Evolutionary conservation across 2,113 vertebrate genomes (phyloP).

Genomic region (Nyctereutes procyonoides): DNA sequence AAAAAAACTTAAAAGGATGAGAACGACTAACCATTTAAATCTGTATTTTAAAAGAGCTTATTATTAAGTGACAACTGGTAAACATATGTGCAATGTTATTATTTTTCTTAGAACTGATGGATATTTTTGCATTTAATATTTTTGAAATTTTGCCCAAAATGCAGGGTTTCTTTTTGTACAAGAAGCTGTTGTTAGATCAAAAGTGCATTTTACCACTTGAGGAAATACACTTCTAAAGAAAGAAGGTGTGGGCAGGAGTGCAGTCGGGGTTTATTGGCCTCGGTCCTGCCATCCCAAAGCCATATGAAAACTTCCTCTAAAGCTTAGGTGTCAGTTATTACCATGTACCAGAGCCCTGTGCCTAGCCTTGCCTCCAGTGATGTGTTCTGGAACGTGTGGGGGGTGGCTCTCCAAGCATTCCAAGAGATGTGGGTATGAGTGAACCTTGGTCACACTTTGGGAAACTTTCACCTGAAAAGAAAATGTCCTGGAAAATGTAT

Average conservation of each 20-base stretch:
- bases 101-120: constrained; percentile 8
- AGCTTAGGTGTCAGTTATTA: neutral
- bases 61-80: neutral
- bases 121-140: constrained; percentile 22
- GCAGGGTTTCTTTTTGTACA: neutral
- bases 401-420: neutral
- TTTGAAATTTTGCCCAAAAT: neutral
- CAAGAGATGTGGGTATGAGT: neutral
- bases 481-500: neutral
- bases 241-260: neutral
- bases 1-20: neutral
- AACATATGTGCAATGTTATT: neutral
- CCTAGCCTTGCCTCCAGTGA: neutral
- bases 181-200: neutral
- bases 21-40: neutral
- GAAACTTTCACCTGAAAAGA: neutral
- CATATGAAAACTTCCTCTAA: neutral
- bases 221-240: neutral
- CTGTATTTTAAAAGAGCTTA: constrained; percentile 33
- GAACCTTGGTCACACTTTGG: neutral
- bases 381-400: neutral
- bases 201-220: neutral
- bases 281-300: neutral
- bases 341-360: neutral
- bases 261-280: neutral